Evolutionary conservation across 2,797 vertebrate genomes (phyloP).

Genomic region (Distichodus sexfasciatus): DNA sequence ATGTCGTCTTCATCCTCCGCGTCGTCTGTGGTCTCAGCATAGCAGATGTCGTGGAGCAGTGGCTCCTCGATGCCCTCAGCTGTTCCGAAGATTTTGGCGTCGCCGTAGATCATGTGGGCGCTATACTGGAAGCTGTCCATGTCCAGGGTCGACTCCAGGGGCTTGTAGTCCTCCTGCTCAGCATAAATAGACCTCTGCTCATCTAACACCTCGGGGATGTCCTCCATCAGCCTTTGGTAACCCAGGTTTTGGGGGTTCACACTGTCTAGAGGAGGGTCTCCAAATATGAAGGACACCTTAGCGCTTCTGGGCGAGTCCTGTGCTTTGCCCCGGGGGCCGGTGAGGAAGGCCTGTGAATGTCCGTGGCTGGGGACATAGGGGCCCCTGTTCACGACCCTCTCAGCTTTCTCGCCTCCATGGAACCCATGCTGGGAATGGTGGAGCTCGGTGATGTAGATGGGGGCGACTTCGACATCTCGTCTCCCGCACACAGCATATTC

Average conservation of each 20-base stretch:
- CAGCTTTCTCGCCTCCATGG: too few relatives aligned
- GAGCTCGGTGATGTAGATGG: conserved; percentile 83
- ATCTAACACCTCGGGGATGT: conserved; percentile 85
- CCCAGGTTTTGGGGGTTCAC: conserved; percentile 89
- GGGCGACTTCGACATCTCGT: conserved; percentile 79
- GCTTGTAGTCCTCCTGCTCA: conserved; percentile 87
- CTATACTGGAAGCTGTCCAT: conserved; percentile 84
- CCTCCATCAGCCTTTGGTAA: conserved; percentile 93
- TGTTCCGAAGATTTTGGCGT: conserved; percentile 88
- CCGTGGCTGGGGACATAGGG: conserved; percentile 59
- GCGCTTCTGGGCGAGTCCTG: conserved; percentile 88
- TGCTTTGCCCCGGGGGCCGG: conserved; percentile 81
- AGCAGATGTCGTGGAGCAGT: conserved; percentile 94
- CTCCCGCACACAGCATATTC: conserved; percentile 78
- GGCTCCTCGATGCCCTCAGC: conserved; percentile 92
- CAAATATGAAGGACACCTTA: conserved; percentile 98
- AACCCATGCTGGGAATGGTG: conserved; percentile 83
- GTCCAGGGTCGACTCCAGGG: conserved; percentile 79
- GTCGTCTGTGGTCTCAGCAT: conserved; percentile 94
- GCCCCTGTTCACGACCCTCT: conserved; percentile 71
- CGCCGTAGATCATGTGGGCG: conserved; percentile 77
- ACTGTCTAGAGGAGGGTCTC: conserved; percentile 85
- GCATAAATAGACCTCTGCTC: conserved; percentile 86
- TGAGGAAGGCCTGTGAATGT: conserved; percentile 78
- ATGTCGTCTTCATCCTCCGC: conserved; percentile 96